A percentile compares a stretch with the other conserved stretches of the same genome.
phyloP scores from a whole-genome alignment of 2,888 invertebrate species.

The Ernsta delagoae region DNA sequence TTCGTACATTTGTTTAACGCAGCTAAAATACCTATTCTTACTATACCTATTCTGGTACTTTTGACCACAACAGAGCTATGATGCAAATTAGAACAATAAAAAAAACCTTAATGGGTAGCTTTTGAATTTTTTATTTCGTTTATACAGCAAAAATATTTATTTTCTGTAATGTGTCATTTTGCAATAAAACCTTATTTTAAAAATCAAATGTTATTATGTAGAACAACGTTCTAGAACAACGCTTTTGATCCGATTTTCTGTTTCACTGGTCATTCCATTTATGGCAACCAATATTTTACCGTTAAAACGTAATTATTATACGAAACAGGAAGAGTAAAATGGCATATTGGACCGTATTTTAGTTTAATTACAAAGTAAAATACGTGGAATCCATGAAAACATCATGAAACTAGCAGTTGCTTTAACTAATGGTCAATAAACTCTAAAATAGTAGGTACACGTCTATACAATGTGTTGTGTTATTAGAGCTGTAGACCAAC shows the following conservation, averaged over 20 bases:
- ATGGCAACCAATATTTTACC: not conserved
- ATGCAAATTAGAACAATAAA: too few species aligned
- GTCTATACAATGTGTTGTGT: constrained; percentile 24
- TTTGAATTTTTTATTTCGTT: too few species aligned
- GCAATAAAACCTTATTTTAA: too few species aligned
- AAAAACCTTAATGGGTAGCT: too few species aligned
- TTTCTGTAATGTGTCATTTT: too few species aligned
- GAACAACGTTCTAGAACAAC: not conserved
- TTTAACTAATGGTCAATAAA: constrained; percentile 29
- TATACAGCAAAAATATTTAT: too few species aligned
- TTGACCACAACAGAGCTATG: not conserved
- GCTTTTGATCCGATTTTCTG: constrained; percentile 6
- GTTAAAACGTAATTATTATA: constrained; percentile 1
- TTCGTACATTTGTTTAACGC: not conserved
- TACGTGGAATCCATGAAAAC: constrained; percentile 17
- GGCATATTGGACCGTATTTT: constrained; percentile 14
- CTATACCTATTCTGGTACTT: not conserved
- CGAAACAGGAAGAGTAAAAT: constrained; percentile 9
- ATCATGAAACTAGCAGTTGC: constrained; percentile 21
- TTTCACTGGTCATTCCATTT: not conserved
- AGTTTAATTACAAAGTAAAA: constrained; percentile 28
- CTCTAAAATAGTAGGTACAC: constrained; percentile 15
- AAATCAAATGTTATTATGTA: too few species aligned
- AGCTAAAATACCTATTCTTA: not conserved
- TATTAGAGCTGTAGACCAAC: constrained; percentile 9